These are phyloP conservation scores for Geotrypetes seraphini DNA, from an alignment of 2,797 vertebrate species.

Conservation along the genomic window DNA sequence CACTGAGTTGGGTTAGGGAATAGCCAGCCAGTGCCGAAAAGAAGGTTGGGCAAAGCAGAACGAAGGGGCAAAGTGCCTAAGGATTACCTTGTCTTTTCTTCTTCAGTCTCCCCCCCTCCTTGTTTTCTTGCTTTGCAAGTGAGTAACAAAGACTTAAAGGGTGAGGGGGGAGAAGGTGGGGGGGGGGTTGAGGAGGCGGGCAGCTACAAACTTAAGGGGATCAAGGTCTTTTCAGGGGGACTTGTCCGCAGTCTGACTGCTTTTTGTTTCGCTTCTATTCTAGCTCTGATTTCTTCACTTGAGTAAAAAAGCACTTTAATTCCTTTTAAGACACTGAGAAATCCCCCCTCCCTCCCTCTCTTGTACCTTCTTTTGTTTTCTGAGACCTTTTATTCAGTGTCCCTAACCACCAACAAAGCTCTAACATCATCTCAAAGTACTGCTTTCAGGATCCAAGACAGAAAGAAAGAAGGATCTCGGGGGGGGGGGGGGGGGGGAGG, in stretches of 20 bases:
- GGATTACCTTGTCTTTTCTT: constrained; percentile 64
- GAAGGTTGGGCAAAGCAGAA: too few species aligned
- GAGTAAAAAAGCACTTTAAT: constrained; percentile 61
- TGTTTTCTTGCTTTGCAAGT: constrained; percentile 32
- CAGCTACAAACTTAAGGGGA: constrained; percentile 65
- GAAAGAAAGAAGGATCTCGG: neutral
- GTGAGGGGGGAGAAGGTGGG: constrained; percentile 27
- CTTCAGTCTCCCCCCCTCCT: constrained; percentile 31
- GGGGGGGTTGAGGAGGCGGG: constrained; percentile 31
- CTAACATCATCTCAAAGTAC: constrained; percentile 24
- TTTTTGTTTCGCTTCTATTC: constrained; percentile 60
- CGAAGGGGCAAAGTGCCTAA: constrained; percentile 57
- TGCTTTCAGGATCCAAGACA: constrained; percentile 30
- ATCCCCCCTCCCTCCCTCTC: constrained; percentile 32
- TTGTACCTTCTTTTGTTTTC: constrained; percentile 37
- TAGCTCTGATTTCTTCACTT: constrained; percentile 67
- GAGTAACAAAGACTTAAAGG: constrained; percentile 51
- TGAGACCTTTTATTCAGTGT: constrained; percentile 42
- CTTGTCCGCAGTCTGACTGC: constrained; percentile 57
- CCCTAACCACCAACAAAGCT: constrained; percentile 45
- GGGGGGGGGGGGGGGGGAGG: too few species aligned
- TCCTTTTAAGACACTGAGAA: constrained; percentile 68
- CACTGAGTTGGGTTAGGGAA: too few species aligned
- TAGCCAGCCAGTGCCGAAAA: too few species aligned
- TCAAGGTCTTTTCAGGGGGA: constrained; percentile 57